Base-by-base conservation (phyloP, 2,888 invertebrate genomes). In the Diaprepes abbreviatus region DNA sequence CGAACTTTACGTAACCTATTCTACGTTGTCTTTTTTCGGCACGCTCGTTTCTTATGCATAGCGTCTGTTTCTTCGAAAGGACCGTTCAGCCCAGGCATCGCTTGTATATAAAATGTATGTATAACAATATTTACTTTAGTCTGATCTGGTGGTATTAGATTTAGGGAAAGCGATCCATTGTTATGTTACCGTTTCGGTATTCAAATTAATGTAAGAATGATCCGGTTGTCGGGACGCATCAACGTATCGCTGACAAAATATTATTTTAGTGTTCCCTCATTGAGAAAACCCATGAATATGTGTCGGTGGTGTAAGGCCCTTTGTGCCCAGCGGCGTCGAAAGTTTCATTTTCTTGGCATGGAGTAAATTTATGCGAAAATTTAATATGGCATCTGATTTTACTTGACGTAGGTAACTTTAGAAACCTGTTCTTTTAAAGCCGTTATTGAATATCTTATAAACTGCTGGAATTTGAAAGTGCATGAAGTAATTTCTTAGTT, bases 141-240 rank as follows among this genome's bases (percentile, higher is more conserved):
- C 62, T 52, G 62, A 35, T 50, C 48, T 33, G 50, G 50, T 52
- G 50, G 50, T 52, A 62, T 62, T 62, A 62, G 62, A 62, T 62
- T 52, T 35, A 33, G 36, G 52, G 21, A 50, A 59, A 59, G 31
- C 40, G 24, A 45, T 14, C 43, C 58, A 59, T 59, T 59, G 58
- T 59, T 59, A 55, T 55, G 58, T 59, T 59, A 45, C 43, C 43
- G 58, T 59, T 59, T 31, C 45, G 28, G 58, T 52, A 52, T 63
- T 63, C 63, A 52, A 52, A 63, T 63, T 63, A 63, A 63, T 50
- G 63, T 63, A 54, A 54, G 50, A 48, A 62, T 62, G 60, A 48
- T 62, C 60, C 50, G 33, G 60, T 28, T 50, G 48, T 50, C 28
- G 36, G 24, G 35, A 14, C 40, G 36, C 60, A 62, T 62, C 50